A percentile compares a stretch with the other conserved stretches of the same genome.
Evolutionary conservation across 2,113 vertebrate species (phyloP).

Genomic region (Argyrosomus japonicus): DNA sequence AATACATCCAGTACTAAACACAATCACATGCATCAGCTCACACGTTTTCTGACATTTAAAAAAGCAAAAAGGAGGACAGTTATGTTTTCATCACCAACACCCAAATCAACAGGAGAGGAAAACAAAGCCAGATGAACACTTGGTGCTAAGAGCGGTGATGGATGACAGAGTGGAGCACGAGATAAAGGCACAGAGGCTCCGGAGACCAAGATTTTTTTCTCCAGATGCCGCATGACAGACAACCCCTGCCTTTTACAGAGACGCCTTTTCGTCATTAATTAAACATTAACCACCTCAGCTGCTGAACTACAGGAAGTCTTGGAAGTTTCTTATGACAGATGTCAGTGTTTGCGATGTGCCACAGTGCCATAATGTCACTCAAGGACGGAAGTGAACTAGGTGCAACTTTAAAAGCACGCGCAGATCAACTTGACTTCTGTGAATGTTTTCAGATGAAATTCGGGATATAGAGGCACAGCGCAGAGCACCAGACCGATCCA

Average conservation of each 20-base stretch:
- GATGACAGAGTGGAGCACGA: constrained; percentile 5
- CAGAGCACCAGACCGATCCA: neutral
- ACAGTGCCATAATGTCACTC: neutral
- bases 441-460: neutral
- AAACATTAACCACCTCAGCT: constrained; percentile 61
- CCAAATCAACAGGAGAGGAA: constrained; percentile 33
- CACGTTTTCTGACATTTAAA: constrained; percentile 2
- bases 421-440: neutral
- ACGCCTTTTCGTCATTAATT: constrained; percentile 56
- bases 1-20: neutral
- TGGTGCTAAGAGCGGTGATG: constrained; percentile 34
- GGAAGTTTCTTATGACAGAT: constrained; percentile 33
- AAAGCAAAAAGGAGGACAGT: constrained; percentile 9
- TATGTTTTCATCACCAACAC: constrained; percentile 29
- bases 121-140: constrained; percentile 28
- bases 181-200: constrained; percentile 43
- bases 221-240: constrained; percentile 55
- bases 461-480: neutral
- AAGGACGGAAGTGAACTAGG: neutral
- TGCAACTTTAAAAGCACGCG: neutral
- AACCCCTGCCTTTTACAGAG: constrained; percentile 20
- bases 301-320: constrained; percentile 18
- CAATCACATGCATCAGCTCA: constrained; percentile 42
- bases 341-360: constrained; percentile 37
- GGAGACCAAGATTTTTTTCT: constrained; percentile 48